Conservation (phyloP, 2,797 vertebrate genomes). For the Ptychobarbus kaznakovi region DNA sequence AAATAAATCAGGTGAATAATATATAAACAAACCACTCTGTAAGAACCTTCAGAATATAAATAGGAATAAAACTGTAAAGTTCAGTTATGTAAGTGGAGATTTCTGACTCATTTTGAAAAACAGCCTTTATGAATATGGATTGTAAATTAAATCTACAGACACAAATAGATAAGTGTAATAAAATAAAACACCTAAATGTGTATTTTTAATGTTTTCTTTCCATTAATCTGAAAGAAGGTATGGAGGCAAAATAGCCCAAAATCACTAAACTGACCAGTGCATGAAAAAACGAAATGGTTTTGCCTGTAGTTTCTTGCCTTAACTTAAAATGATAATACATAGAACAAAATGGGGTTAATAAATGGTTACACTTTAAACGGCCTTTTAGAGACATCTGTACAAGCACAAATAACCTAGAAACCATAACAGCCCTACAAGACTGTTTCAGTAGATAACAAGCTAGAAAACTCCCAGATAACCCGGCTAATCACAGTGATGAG, state of each 20-base stretch:
- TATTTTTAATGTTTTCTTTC: not conserved
- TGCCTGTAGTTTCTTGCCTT: not conserved
- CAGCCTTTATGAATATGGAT: too few species aligned
- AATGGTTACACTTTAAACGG: not conserved
- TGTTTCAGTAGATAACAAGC: not conserved
- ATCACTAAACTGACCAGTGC: not conserved
- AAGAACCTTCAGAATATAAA: not conserved
- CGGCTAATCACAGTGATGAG: not conserved
- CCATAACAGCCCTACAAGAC: not conserved
- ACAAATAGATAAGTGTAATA: not conserved
- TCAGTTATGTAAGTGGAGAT: not conserved
- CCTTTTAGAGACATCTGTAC: not conserved
- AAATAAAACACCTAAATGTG: not conserved
- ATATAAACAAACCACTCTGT: not conserved
- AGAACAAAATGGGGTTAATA: not conserved
- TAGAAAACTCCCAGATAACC: constrained; percentile 7
- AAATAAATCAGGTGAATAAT: not conserved
- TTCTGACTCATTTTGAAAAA: not conserved
- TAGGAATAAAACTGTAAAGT: not conserved
- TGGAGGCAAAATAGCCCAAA: not conserved
- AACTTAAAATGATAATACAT: not conserved
- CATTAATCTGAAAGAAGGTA: not conserved
- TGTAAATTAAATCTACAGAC: not conserved
- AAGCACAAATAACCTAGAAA: not conserved
- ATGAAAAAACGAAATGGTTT: not conserved